Conservation (phyloP, 1,140 invertebrate species). For the Berghia stephanieae region DNA sequence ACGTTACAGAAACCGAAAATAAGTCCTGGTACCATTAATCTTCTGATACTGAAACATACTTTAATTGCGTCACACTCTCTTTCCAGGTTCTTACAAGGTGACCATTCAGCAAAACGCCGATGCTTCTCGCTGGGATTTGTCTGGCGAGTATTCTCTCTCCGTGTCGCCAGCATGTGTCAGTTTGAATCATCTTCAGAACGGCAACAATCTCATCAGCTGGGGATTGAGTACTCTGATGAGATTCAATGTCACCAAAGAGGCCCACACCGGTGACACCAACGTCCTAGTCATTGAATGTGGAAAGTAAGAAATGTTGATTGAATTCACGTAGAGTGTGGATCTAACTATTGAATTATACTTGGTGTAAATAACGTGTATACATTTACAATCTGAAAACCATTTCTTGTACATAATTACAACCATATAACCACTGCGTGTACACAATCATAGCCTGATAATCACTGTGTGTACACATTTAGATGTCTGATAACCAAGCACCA, state of each 20-base stretch:
- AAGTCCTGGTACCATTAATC: too few relatives aligned
- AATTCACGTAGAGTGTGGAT: not conserved
- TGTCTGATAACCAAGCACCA: not conserved
- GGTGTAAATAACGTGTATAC: not conserved
- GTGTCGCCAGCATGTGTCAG: constrained; percentile 24
- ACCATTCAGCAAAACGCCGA: not conserved
- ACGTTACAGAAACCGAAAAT: too few relatives aligned
- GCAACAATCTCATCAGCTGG: constrained; percentile 41
- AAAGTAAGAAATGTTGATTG: constrained; percentile 41
- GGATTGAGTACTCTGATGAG: constrained; percentile 40
- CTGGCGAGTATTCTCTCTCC: constrained; percentile 1
- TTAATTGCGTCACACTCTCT: too few relatives aligned
- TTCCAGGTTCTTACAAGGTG: not conserved
- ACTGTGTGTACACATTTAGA: too few relatives aligned
- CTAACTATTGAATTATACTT: not conserved
- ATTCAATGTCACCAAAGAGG: constrained; percentile 42
- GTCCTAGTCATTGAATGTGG: constrained; percentile 46
- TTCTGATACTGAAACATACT: too few relatives aligned
- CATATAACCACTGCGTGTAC: not conserved
- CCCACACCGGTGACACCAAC: constrained; percentile 27
- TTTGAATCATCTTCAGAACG: constrained; percentile 19
- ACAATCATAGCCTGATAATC: too few relatives aligned
- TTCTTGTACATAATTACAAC: too few relatives aligned
- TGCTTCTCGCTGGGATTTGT: constrained; percentile 7
- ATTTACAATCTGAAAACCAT: not conserved